Percentiles rank a stretch among this genome's conserved stretches.
Evolutionary conservation across 2,797 vertebrate species (phyloP).

Genomic region (Decapterus maruadsi): DNA sequence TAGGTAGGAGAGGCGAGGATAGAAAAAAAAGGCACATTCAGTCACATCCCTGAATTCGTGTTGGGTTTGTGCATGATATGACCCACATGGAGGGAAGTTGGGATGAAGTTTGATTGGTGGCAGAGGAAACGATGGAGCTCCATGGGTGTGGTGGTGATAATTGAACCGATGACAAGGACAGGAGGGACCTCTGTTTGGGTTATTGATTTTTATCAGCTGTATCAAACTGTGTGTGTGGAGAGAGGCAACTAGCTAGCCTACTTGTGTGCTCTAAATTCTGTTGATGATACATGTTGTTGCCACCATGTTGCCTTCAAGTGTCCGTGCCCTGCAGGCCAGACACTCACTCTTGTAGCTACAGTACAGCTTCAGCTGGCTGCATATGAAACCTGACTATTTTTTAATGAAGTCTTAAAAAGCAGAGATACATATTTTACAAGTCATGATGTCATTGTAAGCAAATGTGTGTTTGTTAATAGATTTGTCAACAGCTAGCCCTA

Average conservation of each 20-base stretch:
- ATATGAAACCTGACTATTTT: background rate
- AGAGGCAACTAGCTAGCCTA: background rate
- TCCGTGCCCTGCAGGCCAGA: background rate
- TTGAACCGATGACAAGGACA: conserved; percentile 22
- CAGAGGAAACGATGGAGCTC: conserved; percentile 40
- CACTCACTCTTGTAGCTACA: too few relatives aligned
- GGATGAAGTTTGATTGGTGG: conserved; percentile 59
- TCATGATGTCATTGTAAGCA: background rate
- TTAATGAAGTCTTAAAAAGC: background rate
- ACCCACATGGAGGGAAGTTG: conserved; percentile 63
- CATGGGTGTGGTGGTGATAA: conserved; percentile 69
- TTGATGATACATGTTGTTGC: conserved; percentile 28
- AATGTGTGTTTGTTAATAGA: too few relatives aligned
- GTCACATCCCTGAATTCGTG: background rate
- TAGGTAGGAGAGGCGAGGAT: background rate
- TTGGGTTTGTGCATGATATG: conserved; percentile 16
- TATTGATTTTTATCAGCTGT: conserved; percentile 47
- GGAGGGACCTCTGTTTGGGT: conserved; percentile 20
- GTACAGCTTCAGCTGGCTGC: too few relatives aligned
- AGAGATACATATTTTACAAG: background rate
- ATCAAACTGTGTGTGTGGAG: conserved; percentile 16
- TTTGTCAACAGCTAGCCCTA: background rate
- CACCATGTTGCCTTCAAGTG: background rate
- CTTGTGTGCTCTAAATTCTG: conserved; percentile 8
- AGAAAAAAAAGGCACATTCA: background rate